phyloP scores from a whole-genome alignment of 2,113 vertebrate species.

The Hemiscyllium ocellatum region DNA sequence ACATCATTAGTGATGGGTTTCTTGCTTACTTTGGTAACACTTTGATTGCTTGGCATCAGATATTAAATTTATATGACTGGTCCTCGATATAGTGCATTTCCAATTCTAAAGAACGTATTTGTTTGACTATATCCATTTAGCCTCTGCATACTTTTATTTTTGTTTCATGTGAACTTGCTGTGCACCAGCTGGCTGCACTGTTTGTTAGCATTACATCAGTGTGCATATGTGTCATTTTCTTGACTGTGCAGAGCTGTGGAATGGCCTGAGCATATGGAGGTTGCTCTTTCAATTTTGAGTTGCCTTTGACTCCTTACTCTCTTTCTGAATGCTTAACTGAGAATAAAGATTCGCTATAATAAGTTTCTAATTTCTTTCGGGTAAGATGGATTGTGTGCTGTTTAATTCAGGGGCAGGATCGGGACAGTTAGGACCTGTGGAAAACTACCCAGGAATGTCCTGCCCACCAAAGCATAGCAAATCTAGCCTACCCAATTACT shows the following conservation, averaged over 20 bases:
- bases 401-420: background rate
- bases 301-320: background rate
- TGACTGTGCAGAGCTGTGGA: background rate
- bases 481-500: too few relatives aligned
- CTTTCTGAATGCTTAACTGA: background rate
- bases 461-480: too few relatives aligned
- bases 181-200: background rate
- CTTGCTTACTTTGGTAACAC: too few relatives aligned
- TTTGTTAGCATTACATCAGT: background rate
- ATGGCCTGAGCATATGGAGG: background rate
- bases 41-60: too few relatives aligned
- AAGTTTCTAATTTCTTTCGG: background rate
- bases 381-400: background rate
- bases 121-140: too few relatives aligned
- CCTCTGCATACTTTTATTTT: background rate
- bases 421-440: background rate
- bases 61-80: too few relatives aligned
- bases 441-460: too few relatives aligned
- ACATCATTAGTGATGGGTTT: too few relatives aligned
- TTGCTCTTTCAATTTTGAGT: background rate
- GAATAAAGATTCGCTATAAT: background rate
- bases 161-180: background rate
- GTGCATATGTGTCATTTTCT: background rate
- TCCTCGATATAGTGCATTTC: too few relatives aligned
- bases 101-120: too few relatives aligned